Percentiles rank a stretch among this genome's conserved stretches.
Evolutionary conservation across 2,113 vertebrate species (phyloP).

Genomic region (Saguinus imperator): DNA sequence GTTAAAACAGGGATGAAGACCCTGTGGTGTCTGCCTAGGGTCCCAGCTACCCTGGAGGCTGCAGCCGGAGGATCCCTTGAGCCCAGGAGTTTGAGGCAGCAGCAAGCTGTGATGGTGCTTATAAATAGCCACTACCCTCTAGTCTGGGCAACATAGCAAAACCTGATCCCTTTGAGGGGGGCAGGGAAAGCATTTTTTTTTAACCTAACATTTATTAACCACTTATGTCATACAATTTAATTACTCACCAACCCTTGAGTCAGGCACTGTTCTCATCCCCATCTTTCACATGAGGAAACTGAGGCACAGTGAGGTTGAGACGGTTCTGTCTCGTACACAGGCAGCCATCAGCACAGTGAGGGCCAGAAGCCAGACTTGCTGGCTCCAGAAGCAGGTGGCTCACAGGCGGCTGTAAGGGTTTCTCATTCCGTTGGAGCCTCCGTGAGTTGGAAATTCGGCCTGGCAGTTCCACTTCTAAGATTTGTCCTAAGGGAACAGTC

Average conservation of each 20-base stretch:
- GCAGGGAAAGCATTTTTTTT: neutral
- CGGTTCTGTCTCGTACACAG: neutral
- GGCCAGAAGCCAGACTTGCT: neutral
- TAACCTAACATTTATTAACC: neutral
- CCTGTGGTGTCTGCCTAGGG: neutral
- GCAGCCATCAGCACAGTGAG: neutral
- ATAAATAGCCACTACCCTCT: neutral
- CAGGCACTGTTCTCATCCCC: neutral
- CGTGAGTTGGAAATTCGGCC: neutral
- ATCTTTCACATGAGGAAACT: slow-evolving; percentile 20
- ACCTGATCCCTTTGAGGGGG: neutral
- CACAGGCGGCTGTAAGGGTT: neutral
- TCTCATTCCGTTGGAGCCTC: neutral
- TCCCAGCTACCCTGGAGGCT: neutral
- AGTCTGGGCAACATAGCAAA: neutral
- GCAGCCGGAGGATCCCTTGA: neutral
- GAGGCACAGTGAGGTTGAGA: neutral
- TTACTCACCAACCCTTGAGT: neutral
- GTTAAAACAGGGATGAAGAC: neutral
- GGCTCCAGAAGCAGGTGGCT: neutral
- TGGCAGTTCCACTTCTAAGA: neutral
- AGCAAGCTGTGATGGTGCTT: neutral
- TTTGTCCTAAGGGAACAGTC: neutral
- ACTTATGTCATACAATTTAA: neutral
- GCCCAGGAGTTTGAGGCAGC: neutral